phyloP scores from a whole-genome alignment of 2,888 invertebrate genomes.

The Andrena trimmerana region DNA sequence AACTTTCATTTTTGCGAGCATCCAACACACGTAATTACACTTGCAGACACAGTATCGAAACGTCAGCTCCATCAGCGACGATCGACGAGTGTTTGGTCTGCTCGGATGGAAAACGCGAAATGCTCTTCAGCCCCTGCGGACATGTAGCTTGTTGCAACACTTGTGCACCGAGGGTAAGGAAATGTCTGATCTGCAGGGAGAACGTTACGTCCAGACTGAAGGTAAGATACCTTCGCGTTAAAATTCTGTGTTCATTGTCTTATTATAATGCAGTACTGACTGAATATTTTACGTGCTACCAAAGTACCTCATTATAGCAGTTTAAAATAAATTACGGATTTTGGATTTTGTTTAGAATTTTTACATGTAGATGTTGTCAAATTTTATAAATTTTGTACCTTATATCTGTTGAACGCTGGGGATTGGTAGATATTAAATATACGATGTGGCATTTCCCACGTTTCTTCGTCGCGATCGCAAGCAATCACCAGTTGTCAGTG shows the following conservation, averaged over 20 bases:
- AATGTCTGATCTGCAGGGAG: constrained; percentile 97
- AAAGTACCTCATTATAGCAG: no score
- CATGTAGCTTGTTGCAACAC: constrained; percentile 97
- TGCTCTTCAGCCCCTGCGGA: constrained; percentile 95
- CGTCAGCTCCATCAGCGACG: constrained; percentile 85
- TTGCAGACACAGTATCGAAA: constrained; percentile 80
- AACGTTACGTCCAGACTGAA: constrained; percentile 92
- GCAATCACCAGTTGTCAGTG: no score
- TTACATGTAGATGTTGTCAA: no score
- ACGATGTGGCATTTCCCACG: no score
- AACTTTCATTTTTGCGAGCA: not conserved
- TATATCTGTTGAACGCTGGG: no score
- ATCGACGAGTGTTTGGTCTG: constrained; percentile 98
- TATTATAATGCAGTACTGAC: not conserved
- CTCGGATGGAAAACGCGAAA: constrained; percentile 96
- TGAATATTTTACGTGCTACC: no score
- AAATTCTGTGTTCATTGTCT: not conserved
- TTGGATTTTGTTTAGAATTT: no score
- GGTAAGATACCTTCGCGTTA: constrained; percentile 11
- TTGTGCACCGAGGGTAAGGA: constrained; percentile 96
- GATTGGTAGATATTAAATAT: no score
- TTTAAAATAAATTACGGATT: no score
- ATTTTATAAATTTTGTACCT: no score
- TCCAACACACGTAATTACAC: constrained; percentile 7
- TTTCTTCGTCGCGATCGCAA: no score